Evolutionary conservation across 2,888 invertebrate genomes (phyloP), one percentile per base, ranked within the genome.

Genomic region (Cephus rjabovi): DNA sequence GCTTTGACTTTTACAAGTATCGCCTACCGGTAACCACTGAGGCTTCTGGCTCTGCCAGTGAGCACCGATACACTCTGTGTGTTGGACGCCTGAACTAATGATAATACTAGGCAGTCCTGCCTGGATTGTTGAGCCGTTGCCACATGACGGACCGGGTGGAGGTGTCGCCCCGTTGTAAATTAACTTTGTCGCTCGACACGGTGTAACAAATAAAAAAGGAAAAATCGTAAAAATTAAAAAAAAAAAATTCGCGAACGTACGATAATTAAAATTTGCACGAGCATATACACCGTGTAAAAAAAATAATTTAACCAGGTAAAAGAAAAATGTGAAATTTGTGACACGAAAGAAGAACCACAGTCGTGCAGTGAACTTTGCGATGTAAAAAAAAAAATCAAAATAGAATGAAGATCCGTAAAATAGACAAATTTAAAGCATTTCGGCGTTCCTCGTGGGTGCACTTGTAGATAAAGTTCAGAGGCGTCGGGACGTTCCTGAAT

Each of bases 51-150:
- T 34, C 31, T 34, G 34, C 71, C 34, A 56, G 56, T 56, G 23
- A 23, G 56, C 56, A 71, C 71, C 71, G 71, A 71, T 34, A 34
- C 71, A 71, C 71, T 33, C 56, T 34, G 33, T 34, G 71, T 23
- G 71, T 71, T 34, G 71, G 34, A 71, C 71, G 71, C 71, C 71
- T 34, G 71, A 9, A 71, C 71, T 71, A 71, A 71, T 71, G 71
- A 79, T 75, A 77, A 79, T 74, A n/a, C 70, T 35, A 35, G 79
- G 71, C 83, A 83, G 83, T 85, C 69, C 76, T 76, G 75, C 77
- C 75, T 76, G 80, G 79, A 81, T 85, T 84, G 82, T 83, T 77
- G 79, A 81, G 79, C 83, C 74, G 80, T 82, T 79, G 81, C 79
- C 80, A 82, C 82, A 79, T 71, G 75, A 76, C 73, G 71, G 70